Evolutionary conservation across 2,888 invertebrate species (phyloP), one percentile per base, ranked within the genome.

Genomic region (Eilema depressum): DNA sequence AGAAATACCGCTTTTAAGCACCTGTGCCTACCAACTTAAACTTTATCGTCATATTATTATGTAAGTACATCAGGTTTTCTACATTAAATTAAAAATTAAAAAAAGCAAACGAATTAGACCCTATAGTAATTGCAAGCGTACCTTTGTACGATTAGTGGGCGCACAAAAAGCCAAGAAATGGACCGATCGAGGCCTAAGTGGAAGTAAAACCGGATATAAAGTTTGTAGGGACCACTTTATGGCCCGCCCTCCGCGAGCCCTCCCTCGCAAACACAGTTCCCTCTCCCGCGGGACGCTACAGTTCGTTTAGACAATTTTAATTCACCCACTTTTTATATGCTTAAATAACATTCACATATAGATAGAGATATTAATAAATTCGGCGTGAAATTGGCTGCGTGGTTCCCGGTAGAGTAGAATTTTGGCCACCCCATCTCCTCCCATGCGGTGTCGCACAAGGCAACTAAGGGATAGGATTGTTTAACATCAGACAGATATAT

Each of bases 201-300:
- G 89, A 87, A 87, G 83, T 89, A 90, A 91, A 91, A 80, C 83
- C 78, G 82, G 83, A 88, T 85, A 87, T 90, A 89, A 91, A 90
- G 88, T 84, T 84, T 69, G 70, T 73, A 76, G 59, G 71, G 76
- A 80, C 79, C 88, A 71, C 84, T 89, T 90, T 90, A 90, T 79
- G 86, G 76, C 83, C 88, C 88, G 85, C 89, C 90, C 86, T 85
- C 67, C 70, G 74, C 63, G 74, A 71, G 73, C 79, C 77, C 80
- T 76, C 71, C 68, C 70, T 28, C 67, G 68, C 67, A 75, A 74
- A 71, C 70, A 71, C 37, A 67, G 76, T 70, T 74, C 81, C 80
- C 75, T 75, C 67, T 82, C 86, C 78, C 83, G 68, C 7, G 83
- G 82, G 87, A 84, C 75, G 33, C 69, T 68, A 75, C 69, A 66